phyloP scores from a whole-genome alignment of 2,113 vertebrate species.

The Petromus typicus region DNA sequence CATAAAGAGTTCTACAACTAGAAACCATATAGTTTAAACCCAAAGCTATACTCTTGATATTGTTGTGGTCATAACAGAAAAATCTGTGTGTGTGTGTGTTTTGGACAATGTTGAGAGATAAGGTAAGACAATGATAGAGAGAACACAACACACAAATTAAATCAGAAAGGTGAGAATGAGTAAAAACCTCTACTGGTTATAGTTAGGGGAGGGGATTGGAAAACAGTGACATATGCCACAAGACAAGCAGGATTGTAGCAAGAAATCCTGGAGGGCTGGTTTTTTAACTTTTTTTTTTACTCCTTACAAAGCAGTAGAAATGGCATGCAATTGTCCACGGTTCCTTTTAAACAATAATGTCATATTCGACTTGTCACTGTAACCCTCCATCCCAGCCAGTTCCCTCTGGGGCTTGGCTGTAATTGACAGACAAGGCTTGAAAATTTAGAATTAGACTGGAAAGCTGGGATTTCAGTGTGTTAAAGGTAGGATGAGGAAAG shows the following conservation, averaged over 20 bases:
- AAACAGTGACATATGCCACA: not conserved
- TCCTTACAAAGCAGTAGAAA: slow-evolving; percentile 34
- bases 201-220: not conserved
- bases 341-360: slow-evolving; percentile 3
- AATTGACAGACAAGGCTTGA: not conserved
- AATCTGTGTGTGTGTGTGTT: not conserved
- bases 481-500: not conserved
- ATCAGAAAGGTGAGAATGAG: slow-evolving; percentile 12
- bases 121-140: not conserved
- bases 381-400: not conserved
- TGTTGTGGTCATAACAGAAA: not conserved
- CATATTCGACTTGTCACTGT: not conserved
- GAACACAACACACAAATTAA: slow-evolving; percentile 31
- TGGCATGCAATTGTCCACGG: not conserved
- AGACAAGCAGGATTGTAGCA: not conserved
- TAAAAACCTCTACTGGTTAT: not conserved
- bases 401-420: not conserved
- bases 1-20: not conserved
- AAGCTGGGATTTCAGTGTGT: slow-evolving; percentile 9
- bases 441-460: slow-evolving; percentile 38
- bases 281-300: not conserved
- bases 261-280: not conserved
- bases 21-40: not conserved
- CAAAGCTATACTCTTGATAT: not conserved
- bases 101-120: not conserved